Conservation (phyloP, 2,113 vertebrate species). For the Noctilio leporinus region DNA sequence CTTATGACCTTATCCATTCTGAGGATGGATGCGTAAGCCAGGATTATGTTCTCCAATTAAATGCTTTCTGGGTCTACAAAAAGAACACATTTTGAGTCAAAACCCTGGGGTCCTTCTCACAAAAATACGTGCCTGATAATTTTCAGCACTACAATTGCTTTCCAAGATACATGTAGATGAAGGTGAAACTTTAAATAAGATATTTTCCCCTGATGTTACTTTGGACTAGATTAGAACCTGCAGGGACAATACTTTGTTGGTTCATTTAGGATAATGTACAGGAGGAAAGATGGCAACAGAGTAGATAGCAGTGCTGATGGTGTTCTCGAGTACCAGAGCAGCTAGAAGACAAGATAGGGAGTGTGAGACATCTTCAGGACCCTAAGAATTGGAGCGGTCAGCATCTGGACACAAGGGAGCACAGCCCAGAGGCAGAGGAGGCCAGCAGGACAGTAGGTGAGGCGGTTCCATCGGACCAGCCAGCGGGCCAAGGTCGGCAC, state of each 20-base stretch:
- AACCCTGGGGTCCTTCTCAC: background rate
- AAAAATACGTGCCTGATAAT: background rate
- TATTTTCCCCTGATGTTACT: background rate
- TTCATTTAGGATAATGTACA: too few relatives aligned
- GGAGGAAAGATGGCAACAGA: too few relatives aligned
- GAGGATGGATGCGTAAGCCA: background rate
- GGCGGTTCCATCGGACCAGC: too few relatives aligned
- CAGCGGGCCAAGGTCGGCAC: too few relatives aligned
- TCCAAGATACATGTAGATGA: background rate
- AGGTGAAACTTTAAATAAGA: background rate
- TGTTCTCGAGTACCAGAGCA: too few relatives aligned
- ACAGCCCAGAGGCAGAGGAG: too few relatives aligned
- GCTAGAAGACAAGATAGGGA: too few relatives aligned
- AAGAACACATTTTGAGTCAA: background rate
- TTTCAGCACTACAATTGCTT: background rate
- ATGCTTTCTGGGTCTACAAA: background rate
- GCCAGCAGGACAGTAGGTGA: too few relatives aligned
- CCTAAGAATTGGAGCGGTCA: too few relatives aligned
- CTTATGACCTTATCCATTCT: background rate
- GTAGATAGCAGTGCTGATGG: too few relatives aligned
- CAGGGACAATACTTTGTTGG: background rate
- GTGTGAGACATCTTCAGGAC: too few relatives aligned
- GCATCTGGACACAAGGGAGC: too few relatives aligned
- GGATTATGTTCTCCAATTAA: background rate
- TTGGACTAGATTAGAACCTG: background rate